phyloP scores from a whole-genome alignment of 2,888 invertebrate genomes.

The Hipparchia semele region DNA sequence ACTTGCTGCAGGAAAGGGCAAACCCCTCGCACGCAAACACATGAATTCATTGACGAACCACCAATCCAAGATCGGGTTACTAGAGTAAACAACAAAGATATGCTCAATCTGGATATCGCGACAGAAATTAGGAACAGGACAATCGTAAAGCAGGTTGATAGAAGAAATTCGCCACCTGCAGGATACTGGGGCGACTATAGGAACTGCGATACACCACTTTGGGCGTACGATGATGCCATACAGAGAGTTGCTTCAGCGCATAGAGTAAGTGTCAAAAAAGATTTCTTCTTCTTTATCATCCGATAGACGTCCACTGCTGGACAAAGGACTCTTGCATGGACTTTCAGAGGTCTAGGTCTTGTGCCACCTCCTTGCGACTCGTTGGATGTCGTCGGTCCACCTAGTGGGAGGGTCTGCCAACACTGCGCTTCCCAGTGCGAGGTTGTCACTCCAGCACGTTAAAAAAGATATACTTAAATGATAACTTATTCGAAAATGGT shows the following conservation, averaged over 20 bases:
- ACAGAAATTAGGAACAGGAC: conserved; percentile 43
- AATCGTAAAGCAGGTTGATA: conserved; percentile 22
- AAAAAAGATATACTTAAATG: no score
- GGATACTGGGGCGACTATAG: conserved; percentile 93
- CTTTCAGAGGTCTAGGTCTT: no score
- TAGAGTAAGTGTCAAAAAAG: conserved; percentile 56
- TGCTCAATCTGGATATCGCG: conserved; percentile 56
- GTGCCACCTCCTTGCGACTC: no score
- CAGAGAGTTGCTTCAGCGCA: conserved; percentile 82
- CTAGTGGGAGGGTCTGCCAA: no score
- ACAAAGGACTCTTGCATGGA: no score
- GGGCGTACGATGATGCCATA: conserved; percentile 86
- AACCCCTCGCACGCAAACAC: conserved; percentile 58
- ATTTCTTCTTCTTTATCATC: no score
- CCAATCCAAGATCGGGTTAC: conserved; percentile 54
- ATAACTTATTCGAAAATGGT: no score
- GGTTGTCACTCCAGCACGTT: no score
- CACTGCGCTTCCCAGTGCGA: no score
- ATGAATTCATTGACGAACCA: conserved; percentile 47
- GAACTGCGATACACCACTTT: conserved; percentile 89
- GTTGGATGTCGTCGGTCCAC: no score
- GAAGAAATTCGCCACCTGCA: conserved; percentile 71
- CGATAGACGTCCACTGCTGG: no score
- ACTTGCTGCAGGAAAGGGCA: conserved; percentile 89
- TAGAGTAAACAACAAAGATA: conserved; percentile 48